Conservation (phyloP, 2,797 vertebrate species). For the Cryptoprocta ferox region DNA sequence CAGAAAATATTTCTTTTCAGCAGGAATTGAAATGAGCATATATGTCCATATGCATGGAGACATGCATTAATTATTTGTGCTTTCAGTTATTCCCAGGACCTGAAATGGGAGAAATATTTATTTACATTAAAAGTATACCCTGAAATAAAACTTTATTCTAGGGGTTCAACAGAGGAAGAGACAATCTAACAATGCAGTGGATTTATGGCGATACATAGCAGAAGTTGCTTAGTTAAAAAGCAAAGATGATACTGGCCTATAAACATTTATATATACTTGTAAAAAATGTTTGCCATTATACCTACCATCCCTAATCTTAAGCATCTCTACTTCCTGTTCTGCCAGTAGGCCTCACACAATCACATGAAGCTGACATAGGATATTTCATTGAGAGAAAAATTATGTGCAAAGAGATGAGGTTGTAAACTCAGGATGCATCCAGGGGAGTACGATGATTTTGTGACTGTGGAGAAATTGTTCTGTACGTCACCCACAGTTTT, state of each 20-base stretch:
- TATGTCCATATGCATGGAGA: neutral
- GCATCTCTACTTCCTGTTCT: slow-evolving; percentile 43
- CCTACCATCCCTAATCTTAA: slow-evolving; percentile 1
- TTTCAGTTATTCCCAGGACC: slow-evolving; percentile 54
- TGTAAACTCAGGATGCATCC: slow-evolving; percentile 45
- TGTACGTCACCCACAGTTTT: neutral
- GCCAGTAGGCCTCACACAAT: neutral
- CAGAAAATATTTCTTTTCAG: neutral
- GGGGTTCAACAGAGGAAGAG: neutral
- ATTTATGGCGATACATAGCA: slow-evolving; percentile 6
- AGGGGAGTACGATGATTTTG: neutral
- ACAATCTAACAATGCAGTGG: neutral
- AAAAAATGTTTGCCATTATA: slow-evolving; percentile 35
- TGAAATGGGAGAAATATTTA: slow-evolving; percentile 61
- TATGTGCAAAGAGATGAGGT: slow-evolving; percentile 42
- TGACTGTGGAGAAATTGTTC: neutral
- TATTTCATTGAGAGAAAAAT: slow-evolving; percentile 49
- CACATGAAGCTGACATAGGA: slow-evolving; percentile 38
- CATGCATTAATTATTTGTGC: slow-evolving; percentile 22
- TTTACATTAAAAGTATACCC: slow-evolving; percentile 28
- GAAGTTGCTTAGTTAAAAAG: slow-evolving; percentile 73
- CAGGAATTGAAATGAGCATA: neutral
- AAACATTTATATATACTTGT: slow-evolving; percentile 65
- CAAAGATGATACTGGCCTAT: slow-evolving; percentile 62
- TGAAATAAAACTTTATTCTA: slow-evolving; percentile 65